Conservation (phyloP, 2,888 invertebrate genomes). For the Acleris sparsana region DNA sequence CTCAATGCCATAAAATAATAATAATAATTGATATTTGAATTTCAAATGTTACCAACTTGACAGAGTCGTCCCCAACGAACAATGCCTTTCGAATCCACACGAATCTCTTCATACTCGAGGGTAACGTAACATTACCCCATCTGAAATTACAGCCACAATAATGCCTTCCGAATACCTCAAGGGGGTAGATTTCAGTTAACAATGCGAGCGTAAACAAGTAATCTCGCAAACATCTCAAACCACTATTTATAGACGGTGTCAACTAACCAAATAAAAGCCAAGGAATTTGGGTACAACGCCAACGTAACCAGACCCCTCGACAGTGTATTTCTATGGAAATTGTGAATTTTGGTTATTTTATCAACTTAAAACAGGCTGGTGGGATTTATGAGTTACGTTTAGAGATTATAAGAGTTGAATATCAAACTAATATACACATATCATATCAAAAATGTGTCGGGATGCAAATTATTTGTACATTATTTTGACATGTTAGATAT, state of each 20-base stretch:
- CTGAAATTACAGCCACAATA: background rate
- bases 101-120: too few relatives aligned
- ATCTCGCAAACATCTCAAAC: conserved; percentile 58
- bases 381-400: background rate
- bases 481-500: too few relatives aligned
- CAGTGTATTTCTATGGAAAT: conserved; percentile 1
- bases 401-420: background rate
- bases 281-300: conserved; percentile 56
- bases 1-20: too few relatives aligned
- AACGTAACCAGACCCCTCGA: conserved; percentile 45
- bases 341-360: background rate
- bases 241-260: conserved; percentile 72
- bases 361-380: background rate
- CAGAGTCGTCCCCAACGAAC: too few relatives aligned
- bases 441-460: too few relatives aligned
- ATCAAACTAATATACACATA: too few relatives aligned
- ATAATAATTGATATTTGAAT: too few relatives aligned
- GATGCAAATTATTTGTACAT: too few relatives aligned
- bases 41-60: too few relatives aligned
- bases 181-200: conserved; percentile 13
- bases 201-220: conserved; percentile 51
- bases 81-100: too few relatives aligned
- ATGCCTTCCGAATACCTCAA: background rate
- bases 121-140: background rate
- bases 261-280: conserved; percentile 70